Evolutionary conservation across 2,113 vertebrate genomes (phyloP), one percentile per base, ranked within the genome.

Genomic region (Indicator indicator): DNA sequence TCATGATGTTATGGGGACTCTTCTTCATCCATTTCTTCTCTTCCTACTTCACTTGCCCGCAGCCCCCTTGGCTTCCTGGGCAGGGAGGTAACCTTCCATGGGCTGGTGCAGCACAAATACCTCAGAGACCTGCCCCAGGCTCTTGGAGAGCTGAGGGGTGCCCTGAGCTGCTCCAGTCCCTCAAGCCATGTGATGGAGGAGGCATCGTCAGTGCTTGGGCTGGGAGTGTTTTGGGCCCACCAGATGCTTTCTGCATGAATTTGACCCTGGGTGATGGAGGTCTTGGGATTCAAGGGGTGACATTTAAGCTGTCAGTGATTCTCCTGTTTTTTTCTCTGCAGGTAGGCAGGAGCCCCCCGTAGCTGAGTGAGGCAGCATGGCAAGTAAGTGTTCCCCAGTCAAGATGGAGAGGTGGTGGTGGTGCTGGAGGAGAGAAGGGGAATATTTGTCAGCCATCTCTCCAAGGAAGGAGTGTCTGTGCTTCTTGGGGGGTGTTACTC

Each of bases 351-450:
- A 90, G 58, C 2, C 56, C 78, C 40, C 64, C 0, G 44, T 58
- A 89, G 86, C 86, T 27, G 36, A 96, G 80, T 40, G 74, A 96
- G 92, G 81, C 93, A 94, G 86, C 93, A 98, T 98, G 98, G 97
- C 97, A 96, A 97, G 98, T 98, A 97, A 98, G 97, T 96, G 69
- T 82, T 92, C 80, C 59, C 12, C 42, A 64, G 62, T 60, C 64
- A 36, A 91, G 88, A 16, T 0, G 16, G 76, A 71, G 83, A 80
- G 68, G 69, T 75, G 83, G 33, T 0, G 12, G 63, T 69, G 82
- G 44, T 79, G 64, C 12, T 70, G 82, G 67, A 75, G 50, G 56
- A 82, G 58, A 68, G 58, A 19, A 65, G 32, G 80, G 69, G 33
- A 15, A 6, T 69, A 36, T 36, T 72, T 87, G 63, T 44, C 77